phyloP scores from a whole-genome alignment of 2,113 vertebrate species.

The Mus spicilegus region DNA sequence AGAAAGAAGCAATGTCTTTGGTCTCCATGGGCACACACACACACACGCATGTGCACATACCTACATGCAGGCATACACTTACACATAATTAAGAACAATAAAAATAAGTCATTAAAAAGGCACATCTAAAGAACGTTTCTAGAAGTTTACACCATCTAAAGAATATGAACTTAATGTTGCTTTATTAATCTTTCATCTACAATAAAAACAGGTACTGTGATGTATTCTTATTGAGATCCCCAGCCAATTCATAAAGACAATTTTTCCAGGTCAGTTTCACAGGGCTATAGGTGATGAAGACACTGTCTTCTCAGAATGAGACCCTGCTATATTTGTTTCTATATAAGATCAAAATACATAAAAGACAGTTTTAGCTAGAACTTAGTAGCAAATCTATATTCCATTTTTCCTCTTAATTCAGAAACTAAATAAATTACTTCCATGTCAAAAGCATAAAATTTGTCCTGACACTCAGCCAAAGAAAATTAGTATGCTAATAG shows the following conservation, averaged over 20 bases:
- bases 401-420: constrained; percentile 43
- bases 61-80: not conserved
- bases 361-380: constrained; percentile 47
- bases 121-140: constrained; percentile 26
- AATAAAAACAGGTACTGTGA: constrained; percentile 26
- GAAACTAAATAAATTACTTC: constrained; percentile 52
- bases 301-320: not conserved
- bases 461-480: constrained; percentile 59
- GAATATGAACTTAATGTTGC: not conserved
- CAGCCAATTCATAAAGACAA: not conserved
- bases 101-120: not conserved
- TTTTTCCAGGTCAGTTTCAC: not conserved
- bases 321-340: constrained; percentile 38
- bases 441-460: constrained; percentile 33
- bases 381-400: constrained; percentile 21
- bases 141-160: constrained; percentile 25
- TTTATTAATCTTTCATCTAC: constrained; percentile 18
- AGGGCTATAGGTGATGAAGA: not conserved
- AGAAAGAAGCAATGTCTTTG: not conserved
- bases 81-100: not conserved
- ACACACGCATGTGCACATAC: not conserved
- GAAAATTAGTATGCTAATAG: constrained; percentile 43
- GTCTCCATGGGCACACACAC: not conserved
- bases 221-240: not conserved
- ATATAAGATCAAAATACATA: not conserved